Evolutionary conservation across 2,888 invertebrate genomes (phyloP).

Genomic region (Dendrolimus pini): DNA sequence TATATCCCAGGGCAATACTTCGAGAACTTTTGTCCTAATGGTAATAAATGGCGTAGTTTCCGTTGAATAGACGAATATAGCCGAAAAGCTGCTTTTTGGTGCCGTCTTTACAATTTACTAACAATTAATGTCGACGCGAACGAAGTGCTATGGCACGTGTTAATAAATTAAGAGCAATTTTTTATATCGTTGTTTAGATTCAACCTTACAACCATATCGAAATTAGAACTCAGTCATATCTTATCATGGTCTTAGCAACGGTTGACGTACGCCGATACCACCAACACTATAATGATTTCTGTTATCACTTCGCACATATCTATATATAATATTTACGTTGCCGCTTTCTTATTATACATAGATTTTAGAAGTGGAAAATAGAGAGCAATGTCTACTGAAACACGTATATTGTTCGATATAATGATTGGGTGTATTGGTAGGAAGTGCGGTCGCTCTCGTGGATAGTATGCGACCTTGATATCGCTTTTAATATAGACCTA

Average conservation of each 20-base stretch:
- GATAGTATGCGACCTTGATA: slow-evolving; percentile 48
- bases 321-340: slow-evolving; percentile 24
- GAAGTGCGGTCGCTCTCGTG: slow-evolving; percentile 28
- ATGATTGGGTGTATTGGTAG: slow-evolving; percentile 16
- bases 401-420: not conserved
- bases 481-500: slow-evolving; percentile 40
- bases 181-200: too few species aligned
- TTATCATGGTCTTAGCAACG: slow-evolving; percentile 45
- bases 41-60: too few species aligned
- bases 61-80: too few species aligned
- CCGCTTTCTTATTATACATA: slow-evolving; percentile 14
- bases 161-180: too few species aligned
- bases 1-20: too few species aligned
- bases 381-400: slow-evolving; percentile 16
- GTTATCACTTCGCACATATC: slow-evolving; percentile 23
- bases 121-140: too few species aligned
- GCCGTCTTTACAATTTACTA: too few species aligned
- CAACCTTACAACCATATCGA: slow-evolving; percentile 24
- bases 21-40: too few species aligned
- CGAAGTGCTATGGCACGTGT: too few species aligned
- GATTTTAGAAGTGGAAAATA: slow-evolving; percentile 6
- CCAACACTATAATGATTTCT: slow-evolving; percentile 35
- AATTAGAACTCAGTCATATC: slow-evolving; percentile 33
- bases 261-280: slow-evolving; percentile 34
- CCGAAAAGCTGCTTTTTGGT: too few species aligned